Evolutionary conservation across 2,888 invertebrate genomes (phyloP).

Genomic region (Agriopis leucophaearia): DNA sequence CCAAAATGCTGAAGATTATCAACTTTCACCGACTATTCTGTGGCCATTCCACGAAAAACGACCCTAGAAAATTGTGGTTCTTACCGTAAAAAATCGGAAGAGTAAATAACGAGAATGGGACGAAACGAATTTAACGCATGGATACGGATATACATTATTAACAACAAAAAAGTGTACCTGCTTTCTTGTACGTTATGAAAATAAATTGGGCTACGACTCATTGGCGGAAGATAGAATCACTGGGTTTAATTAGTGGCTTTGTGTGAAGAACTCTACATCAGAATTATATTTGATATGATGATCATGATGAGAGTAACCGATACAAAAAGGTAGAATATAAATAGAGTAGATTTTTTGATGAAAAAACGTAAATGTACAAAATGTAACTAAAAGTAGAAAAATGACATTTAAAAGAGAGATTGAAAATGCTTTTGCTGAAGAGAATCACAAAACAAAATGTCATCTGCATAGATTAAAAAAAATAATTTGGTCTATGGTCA

Average conservation of each 20-base stretch:
- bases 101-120: constrained; percentile 15
- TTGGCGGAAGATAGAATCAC: background rate
- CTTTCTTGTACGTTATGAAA: background rate
- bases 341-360: too few species aligned
- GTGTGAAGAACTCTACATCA: background rate
- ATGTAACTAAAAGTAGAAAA: too few species aligned
- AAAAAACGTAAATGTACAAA: too few species aligned
- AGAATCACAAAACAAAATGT: too few species aligned
- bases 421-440: too few species aligned
- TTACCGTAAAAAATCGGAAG: constrained; percentile 15
- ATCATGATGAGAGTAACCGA: background rate
- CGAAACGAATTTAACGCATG: constrained; percentile 15
- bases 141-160: constrained; percentile 9
- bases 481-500: too few species aligned
- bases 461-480: too few species aligned
- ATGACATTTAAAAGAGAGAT: too few species aligned
- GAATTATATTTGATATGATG: background rate
- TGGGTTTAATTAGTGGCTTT: background rate
- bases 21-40: constrained; percentile 8
- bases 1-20: background rate
- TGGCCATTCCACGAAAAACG: constrained; percentile 5
- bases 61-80: constrained; percentile 13
- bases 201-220: background rate
- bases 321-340: too few species aligned
- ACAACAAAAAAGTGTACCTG: background rate